These are phyloP conservation scores for Mylabris phalerata DNA, from an alignment of 1,140 invertebrate species.

Conservation along the genomic window DNA sequence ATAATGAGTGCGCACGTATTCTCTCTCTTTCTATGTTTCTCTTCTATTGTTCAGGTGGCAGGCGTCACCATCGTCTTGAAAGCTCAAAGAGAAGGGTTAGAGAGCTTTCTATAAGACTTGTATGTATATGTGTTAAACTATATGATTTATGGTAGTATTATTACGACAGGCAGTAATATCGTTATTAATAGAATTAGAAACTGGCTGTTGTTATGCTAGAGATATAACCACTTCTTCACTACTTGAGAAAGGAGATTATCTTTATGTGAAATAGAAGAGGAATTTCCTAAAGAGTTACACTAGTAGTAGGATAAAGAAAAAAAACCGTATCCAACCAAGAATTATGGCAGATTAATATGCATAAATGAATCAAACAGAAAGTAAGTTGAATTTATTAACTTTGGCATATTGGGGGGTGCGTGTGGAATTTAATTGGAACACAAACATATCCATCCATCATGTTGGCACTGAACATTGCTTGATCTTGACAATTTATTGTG, in stretches of 20 bases:
- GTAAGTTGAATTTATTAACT: conserved; percentile 7
- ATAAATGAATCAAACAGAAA: too few relatives aligned
- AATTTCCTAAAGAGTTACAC: too few relatives aligned
- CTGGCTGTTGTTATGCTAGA: conserved; percentile 2
- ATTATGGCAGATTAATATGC: too few relatives aligned
- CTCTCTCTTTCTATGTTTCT: background rate
- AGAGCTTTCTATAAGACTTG: conserved; percentile 7
- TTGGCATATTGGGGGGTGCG: conserved; percentile 21
- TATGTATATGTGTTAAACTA: conserved; percentile 9
- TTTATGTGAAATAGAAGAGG: too few relatives aligned
- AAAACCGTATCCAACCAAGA: too few relatives aligned
- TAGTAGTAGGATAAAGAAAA: too few relatives aligned
- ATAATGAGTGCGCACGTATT: conserved; percentile 14
- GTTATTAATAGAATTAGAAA: conserved; percentile 14
- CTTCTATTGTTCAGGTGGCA: conserved; percentile 14
- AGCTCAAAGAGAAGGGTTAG: conserved; percentile 8
- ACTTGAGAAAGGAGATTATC: too few relatives aligned
- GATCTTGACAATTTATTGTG: conserved; percentile 25
- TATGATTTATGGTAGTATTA: conserved; percentile 13
- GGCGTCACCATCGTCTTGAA: conserved; percentile 11
- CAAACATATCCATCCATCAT: conserved; percentile 33
- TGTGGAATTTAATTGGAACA: conserved; percentile 28
- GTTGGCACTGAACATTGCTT: conserved; percentile 28
- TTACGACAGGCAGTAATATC: conserved; percentile 14
- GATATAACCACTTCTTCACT: too few relatives aligned